Percentiles rank a stretch among this genome's conserved stretches.
phyloP scores from a whole-genome alignment of 2,113 vertebrate genomes.

The Dendropsophus ebraccatus region DNA sequence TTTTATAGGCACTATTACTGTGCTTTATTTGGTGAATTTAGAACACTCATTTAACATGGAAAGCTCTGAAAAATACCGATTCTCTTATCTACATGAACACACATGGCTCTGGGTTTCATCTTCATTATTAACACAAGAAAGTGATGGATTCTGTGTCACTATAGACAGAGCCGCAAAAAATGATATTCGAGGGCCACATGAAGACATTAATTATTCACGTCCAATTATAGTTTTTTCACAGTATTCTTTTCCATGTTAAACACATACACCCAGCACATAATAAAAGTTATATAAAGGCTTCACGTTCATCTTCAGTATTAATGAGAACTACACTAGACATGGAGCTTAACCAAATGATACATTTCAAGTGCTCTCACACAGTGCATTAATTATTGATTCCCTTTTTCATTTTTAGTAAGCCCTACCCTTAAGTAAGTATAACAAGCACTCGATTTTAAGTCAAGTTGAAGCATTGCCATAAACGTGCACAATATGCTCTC shows the following conservation, averaged over 20 bases:
- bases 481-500: neutral
- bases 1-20: too few relatives aligned
- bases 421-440: neutral
- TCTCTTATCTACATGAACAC: too few relatives aligned
- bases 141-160: too few relatives aligned
- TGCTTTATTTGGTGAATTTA: too few relatives aligned
- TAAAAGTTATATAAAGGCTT: conserved; percentile 3
- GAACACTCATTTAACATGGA: too few relatives aligned
- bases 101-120: too few relatives aligned
- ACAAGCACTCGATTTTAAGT: neutral
- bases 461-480: conserved; percentile 5
- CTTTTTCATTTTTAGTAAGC: conserved; percentile 9
- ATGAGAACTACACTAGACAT: neutral
- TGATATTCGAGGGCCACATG: too few relatives aligned
- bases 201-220: too few relatives aligned
- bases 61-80: too few relatives aligned
- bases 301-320: neutral
- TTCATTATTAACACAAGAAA: too few relatives aligned
- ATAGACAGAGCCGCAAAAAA: too few relatives aligned
- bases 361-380: conserved; percentile 2
- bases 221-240: neutral
- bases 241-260: neutral
- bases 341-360: neutral
- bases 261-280: neutral
- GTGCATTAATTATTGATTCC: conserved; percentile 41